Base-by-base conservation (phyloP, 2,888 invertebrate species). In the Apamea crenata region DNA sequence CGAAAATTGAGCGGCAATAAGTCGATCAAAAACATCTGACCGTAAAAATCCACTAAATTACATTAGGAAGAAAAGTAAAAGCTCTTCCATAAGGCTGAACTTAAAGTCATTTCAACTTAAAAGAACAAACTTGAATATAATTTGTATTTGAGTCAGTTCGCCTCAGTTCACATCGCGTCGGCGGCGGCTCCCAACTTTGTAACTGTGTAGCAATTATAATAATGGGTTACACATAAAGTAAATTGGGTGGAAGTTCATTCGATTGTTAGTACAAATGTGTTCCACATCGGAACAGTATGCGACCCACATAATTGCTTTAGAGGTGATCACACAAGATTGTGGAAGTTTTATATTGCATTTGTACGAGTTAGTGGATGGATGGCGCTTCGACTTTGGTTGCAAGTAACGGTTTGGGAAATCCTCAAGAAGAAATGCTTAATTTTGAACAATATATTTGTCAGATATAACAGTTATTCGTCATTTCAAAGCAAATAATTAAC, bases 211-310 rank as follows among this genome's bases (percentile, higher is more conserved):
- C 94, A 95, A 96, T 96, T 95, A 95, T 93, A 92, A 94, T 96
- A 96, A 96, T 95, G 94, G 94, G 90, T 93, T 93, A 94, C 93
- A 94, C 94, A 94, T 95, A 93, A 95, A 95, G 93, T 93, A 92
- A 95, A 95, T 95, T 96, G 94, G 90, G 91, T 91, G 94, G 94
- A 95, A 95, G 92, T 93, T 94, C 91, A 93, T 94, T 93, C 91
- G 93, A 94, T 94, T 94, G 93, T 94, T 92, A 92, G 91, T 92
- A 89, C 91, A 91, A 93, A 92, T 92, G 92, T 94, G 93, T 91
- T 93, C 89, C 87, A 90, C 88, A 85, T 90, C 89, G 90, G 89
- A 87, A 90, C 88, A 89, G 86, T 88, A 88, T 90, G 91, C 89
- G 90, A 90, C 91, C 91, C 88, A 85, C 78, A 90, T 91, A 89